Evolutionary conservation across 2,113 vertebrate species (phyloP).

Genomic region (Boulengeromyrus knoepffleri): DNA sequence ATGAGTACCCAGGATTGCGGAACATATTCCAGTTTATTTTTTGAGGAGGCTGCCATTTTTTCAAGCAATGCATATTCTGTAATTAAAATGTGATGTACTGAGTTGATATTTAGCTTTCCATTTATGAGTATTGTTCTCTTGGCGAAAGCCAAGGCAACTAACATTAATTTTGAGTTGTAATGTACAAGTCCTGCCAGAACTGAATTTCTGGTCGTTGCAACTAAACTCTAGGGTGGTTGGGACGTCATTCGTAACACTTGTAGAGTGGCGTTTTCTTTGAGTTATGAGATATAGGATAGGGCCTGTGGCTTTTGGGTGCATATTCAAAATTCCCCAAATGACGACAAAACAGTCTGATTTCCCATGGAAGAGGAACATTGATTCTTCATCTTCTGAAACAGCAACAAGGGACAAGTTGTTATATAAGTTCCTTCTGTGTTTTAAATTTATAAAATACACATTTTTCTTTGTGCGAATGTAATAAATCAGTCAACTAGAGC

Average conservation of each 20-base stretch:
- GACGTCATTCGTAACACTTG: background rate
- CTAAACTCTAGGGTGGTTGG: background rate
- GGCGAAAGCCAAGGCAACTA: background rate
- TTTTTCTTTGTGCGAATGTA: slow-evolving; percentile 4
- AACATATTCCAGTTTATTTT: background rate
- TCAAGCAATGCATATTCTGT: background rate
- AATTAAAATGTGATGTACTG: background rate
- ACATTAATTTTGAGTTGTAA: background rate
- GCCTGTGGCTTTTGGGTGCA: background rate
- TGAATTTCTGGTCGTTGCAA: background rate
- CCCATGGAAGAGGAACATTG: background rate
- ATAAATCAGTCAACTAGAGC: slow-evolving; percentile 27
- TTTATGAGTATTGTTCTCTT: background rate
- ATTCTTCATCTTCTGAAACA: background rate
- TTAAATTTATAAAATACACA: background rate
- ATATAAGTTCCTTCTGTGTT: background rate
- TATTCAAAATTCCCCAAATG: background rate
- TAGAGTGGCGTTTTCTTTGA: background rate
- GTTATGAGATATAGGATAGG: background rate
- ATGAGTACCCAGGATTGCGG: background rate
- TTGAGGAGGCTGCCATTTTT: background rate
- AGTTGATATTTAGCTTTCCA: background rate
- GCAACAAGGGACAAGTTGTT: background rate
- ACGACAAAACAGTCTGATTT: background rate
- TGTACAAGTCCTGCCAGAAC: background rate